Evolutionary conservation across 2,797 vertebrate species (phyloP).

Genomic region (Takifugu ocellatus): DNA sequence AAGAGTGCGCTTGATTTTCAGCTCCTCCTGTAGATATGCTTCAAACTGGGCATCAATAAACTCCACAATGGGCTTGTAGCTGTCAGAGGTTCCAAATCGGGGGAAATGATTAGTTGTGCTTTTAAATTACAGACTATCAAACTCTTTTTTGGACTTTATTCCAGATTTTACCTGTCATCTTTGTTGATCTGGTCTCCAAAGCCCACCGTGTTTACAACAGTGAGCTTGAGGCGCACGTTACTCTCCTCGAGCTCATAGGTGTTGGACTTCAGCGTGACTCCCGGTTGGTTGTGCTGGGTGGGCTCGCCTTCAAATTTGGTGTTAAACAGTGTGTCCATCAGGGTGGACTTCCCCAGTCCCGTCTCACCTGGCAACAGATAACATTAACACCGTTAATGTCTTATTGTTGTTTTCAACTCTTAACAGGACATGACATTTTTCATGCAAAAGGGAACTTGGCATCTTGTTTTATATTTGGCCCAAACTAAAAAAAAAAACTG

Average conservation of each 20-base stretch:
- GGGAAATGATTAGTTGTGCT: not conserved
- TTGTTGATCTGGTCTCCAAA: slow-evolving; percentile 99
- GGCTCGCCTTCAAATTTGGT: slow-evolving; percentile 96
- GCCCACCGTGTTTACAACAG: slow-evolving; percentile 90
- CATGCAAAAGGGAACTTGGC: slow-evolving; percentile 3
- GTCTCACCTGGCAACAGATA: slow-evolving; percentile 84
- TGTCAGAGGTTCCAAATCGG: slow-evolving; percentile 47
- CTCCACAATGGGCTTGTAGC: slow-evolving; percentile 96
- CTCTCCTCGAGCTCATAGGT: slow-evolving; percentile 96
- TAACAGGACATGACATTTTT: slow-evolving; percentile 2
- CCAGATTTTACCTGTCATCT: slow-evolving; percentile 87
- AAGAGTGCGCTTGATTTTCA: slow-evolving; percentile 94
- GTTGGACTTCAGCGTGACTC: slow-evolving; percentile 92
- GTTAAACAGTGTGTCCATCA: slow-evolving; percentile 98
- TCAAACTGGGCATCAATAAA: slow-evolving; percentile 98
- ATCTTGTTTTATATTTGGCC: slow-evolving; percentile 20
- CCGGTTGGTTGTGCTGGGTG: slow-evolving; percentile 90
- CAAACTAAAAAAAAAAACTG: slow-evolving; percentile 2
- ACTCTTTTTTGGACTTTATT: not conserved
- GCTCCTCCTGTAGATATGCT: slow-evolving; percentile 94
- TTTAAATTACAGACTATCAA: not conserved
- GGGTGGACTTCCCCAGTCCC: slow-evolving; percentile 94
- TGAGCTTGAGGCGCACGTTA: slow-evolving; percentile 93
- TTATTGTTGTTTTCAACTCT: no score
- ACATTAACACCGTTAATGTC: not conserved